Evolutionary conservation across 2,888 invertebrate genomes (phyloP).

Genomic region (Meganola albula): DNA sequence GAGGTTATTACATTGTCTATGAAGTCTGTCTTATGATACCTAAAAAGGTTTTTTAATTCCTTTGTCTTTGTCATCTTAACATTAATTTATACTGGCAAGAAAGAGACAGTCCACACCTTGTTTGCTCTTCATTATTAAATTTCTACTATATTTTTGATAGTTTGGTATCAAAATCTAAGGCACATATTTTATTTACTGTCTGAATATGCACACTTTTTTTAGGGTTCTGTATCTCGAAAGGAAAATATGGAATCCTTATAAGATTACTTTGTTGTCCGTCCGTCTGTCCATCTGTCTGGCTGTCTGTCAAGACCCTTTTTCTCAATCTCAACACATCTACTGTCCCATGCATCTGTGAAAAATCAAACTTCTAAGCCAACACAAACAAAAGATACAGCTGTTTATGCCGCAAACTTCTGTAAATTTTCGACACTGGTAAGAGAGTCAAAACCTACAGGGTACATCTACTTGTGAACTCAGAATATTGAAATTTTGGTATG

Average conservation of each 20-base stretch:
- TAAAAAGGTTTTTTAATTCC: too few relatives aligned
- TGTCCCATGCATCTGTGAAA: not conserved
- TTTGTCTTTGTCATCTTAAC: too few relatives aligned
- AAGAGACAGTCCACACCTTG: too few relatives aligned
- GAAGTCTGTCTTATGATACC: too few relatives aligned
- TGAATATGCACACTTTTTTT: too few relatives aligned
- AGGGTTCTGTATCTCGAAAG: too few relatives aligned
- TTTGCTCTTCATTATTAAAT: too few relatives aligned
- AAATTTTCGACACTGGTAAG: not conserved
- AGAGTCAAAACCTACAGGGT: slow-evolving; percentile 3
- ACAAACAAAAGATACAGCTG: not conserved
- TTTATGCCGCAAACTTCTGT: not conserved
- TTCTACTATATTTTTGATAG: not conserved
- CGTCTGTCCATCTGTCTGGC: not conserved
- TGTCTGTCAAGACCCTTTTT: not conserved
- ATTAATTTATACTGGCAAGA: too few relatives aligned
- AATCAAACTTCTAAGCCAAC: not conserved
- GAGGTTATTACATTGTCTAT: too few relatives aligned
- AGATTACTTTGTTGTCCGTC: not conserved
- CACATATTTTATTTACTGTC: too few relatives aligned
- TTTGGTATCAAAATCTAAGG: not conserved
- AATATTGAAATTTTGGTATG: slow-evolving; percentile 5
- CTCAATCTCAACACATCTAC: too few relatives aligned
- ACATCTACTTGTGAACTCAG: slow-evolving; percentile 5
- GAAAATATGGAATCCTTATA: not conserved